Base-by-base conservation (phyloP, 2,888 invertebrate genomes). In the Microdon myrmicae region DNA sequence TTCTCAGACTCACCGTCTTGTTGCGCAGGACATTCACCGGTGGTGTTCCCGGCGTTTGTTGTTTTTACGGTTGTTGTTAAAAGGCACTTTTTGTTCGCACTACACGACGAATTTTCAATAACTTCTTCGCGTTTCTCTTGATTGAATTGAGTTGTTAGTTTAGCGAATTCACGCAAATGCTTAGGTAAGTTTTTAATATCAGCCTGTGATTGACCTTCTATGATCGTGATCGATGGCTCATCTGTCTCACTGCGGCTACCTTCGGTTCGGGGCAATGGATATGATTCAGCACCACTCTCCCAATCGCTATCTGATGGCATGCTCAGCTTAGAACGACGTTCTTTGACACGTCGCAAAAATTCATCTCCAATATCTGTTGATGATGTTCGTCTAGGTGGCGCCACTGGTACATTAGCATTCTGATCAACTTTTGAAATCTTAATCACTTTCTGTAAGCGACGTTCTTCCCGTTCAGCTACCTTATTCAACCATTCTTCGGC, bases 401-500 rank as follows among this genome's bases (percentile, higher is more conserved):
- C 58, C 4, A 35, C 26, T 1, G 59, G 54, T 3, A 53, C 38
- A 1, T 56, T 31, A 1, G 68, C 59, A 2, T 71, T 70, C 55
- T 75, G 73, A 64, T 72, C 68, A n/a, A 82, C 79, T 70, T 86
- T 85, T 0, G 90, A 88, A 55, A 92, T 86, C 82, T 90, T 91
- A 9, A 93, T 88, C 13, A 92, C 85, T 80, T 90, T 91, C 44
- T 90, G 87, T 59, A 89, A 85, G 69, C 89, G 89, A 31, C 93
- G 83, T 72, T 92, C 88, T 71, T 90, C 87, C 7, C 91, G 83
- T 74, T 90, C 89, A 3, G 88, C 86, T 71, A 92, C 87, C 79
- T 92, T 89, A 72, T 83, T 83, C 74, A 91, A 85, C 80, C 92
- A 92, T 76, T 92, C 92, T 70, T 89, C 85, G 79, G 90, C 92